Conservation (phyloP, 1,140 invertebrate species). For the Drosophila erecta region DNA sequence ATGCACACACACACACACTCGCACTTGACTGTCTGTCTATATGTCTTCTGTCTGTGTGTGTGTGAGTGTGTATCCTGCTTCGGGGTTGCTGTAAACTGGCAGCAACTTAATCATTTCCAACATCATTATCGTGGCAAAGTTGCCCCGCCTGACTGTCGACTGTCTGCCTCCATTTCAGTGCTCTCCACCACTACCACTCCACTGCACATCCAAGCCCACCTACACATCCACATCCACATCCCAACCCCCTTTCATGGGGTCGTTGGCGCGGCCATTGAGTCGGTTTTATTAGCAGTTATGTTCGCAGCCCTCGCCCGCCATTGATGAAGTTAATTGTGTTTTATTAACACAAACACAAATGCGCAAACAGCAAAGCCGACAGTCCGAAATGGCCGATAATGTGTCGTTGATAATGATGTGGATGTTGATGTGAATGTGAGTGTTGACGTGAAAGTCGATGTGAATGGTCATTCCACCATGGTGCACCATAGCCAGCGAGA, state of each 20-base stretch:
- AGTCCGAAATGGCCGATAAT: conserved; percentile 68
- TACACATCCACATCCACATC: conserved; percentile 13
- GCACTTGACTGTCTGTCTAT: conserved; percentile 19
- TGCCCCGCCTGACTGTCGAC: conserved; percentile 15
- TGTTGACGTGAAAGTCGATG: conserved; percentile 2
- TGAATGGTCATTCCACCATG: background rate
- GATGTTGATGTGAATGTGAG: conserved; percentile 1
- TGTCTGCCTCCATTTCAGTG: conserved; percentile 23
- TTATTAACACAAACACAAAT: conserved; percentile 84
- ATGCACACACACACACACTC: conserved; percentile 34
- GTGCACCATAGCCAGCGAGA: background rate
- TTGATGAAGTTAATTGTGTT: conserved; percentile 84
- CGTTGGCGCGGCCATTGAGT: conserved; percentile 69
- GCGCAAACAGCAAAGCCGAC: conserved; percentile 64
- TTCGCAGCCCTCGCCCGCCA: conserved; percentile 57
- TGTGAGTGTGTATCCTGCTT: conserved; percentile 17
- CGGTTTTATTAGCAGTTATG: conserved; percentile 82
- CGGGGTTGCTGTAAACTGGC: conserved; percentile 59
- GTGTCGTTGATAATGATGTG: conserved; percentile 69
- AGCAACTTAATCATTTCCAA: conserved; percentile 64
- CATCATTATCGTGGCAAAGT: conserved; percentile 58
- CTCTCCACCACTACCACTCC: conserved; percentile 43
- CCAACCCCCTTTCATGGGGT: conserved; percentile 41
- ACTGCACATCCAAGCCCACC: conserved; percentile 12
- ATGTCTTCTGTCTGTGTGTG: conserved; percentile 9